Evolutionary conservation across 2,113 vertebrate genomes (phyloP), one percentile per base, ranked within the genome.

Genomic region (Myrmecobius fasciatus): DNA sequence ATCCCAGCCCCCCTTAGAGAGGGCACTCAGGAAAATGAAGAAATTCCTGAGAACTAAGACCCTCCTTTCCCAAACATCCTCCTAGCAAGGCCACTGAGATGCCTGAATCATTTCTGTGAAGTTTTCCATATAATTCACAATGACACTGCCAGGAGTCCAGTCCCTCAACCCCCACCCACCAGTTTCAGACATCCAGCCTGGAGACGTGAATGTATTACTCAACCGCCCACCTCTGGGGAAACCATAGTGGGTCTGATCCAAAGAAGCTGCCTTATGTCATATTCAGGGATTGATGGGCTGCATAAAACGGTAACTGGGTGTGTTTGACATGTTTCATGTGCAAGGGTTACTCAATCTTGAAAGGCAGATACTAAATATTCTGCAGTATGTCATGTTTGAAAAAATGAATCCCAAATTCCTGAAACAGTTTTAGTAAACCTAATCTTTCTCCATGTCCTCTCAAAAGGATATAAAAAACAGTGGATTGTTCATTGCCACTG

Each of bases 261-360:
- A 90, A 49, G 89, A 90, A 90, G 89, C 9, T 90, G 89, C 89
- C 89, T 51, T 90, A 90, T 47, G 89, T 90, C 48, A 51, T 47
- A 51, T 48, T 51, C 48, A 14, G 67, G 67, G 36, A 83, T n/a
- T 43, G n/a, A 43, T 83, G 67, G n/a, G 67, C 36, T 83, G 89
- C 46, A 90, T 49, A 90, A 28, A 90, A 51, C 20, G 26, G 46
- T 48, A 48, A 48, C 25, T 90, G 89, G 89, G 89, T 90, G 89
- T 90, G 48, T 48, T 90, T 90, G 46, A 90, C 89, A 90, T 48
- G 89, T 51, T 90, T 51, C 89, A 90, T 90, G 46, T 49, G 48
- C 47, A 49, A 48, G 36, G 25, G 46, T 90, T 90, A 90, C 89
- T 90, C 48, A 90, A 28, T 90, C 46, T 31, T 90, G 47, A 47